phyloP scores from a whole-genome alignment of 2,797 vertebrate genomes.

The Gallinago solitaria region DNA sequence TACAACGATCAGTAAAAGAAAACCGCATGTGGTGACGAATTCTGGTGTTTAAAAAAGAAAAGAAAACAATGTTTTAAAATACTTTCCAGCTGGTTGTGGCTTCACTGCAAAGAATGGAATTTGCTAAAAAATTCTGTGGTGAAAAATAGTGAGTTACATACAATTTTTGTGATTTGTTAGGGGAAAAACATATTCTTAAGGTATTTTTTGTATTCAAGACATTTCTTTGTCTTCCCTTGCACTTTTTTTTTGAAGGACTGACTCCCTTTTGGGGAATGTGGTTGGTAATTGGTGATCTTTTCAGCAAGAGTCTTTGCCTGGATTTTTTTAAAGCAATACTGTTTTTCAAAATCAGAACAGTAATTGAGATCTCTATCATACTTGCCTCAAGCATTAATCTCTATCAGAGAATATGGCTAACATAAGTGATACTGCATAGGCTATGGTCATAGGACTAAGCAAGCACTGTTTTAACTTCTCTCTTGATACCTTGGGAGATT shows the following conservation, averaged over 20 bases:
- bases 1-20: background rate
- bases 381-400: conserved; percentile 21
- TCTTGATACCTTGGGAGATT: background rate
- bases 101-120: background rate
- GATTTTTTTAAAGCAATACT: background rate
- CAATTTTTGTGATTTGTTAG: background rate
- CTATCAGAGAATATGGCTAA: conserved; percentile 17
- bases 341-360: conserved; percentile 14
- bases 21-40: background rate
- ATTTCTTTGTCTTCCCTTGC: background rate
- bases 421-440: background rate
- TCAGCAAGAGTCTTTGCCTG: background rate
- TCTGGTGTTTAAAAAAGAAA: background rate
- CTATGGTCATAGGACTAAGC: background rate
- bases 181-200: background rate
- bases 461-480: background rate
- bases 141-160: background rate
- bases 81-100: background rate
- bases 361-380: background rate
- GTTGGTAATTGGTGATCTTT: background rate
- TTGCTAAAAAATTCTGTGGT: background rate
- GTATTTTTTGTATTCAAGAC: background rate
- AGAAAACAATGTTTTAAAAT: background rate
- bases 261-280: background rate
- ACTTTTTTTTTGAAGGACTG: background rate